A percentile compares a stretch with the other conserved stretches of the same genome.
phyloP scores from a whole-genome alignment of 2,888 invertebrate species.

The Hyles lineata region DNA sequence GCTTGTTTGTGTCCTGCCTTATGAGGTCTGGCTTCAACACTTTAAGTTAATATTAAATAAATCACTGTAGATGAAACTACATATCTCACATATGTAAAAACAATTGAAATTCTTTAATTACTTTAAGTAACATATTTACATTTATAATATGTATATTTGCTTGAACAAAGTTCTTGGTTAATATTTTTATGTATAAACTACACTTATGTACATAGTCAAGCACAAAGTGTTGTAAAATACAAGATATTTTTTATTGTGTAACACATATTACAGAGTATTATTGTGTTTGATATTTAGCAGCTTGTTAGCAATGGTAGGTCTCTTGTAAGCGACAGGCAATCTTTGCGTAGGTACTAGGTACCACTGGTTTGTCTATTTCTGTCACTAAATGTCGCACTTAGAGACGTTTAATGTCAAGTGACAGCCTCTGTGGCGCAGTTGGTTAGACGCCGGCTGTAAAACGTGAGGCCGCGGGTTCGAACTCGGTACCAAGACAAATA shows the following conservation, averaged over 20 bases:
- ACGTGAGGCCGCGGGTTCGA: too few species aligned
- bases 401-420: too few species aligned
- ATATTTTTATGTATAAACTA: conserved; percentile 54
- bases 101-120: conserved; percentile 30
- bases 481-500: too few species aligned
- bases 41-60: conserved; percentile 13
- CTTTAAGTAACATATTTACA: conserved; percentile 41
- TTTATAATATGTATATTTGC: conserved; percentile 66
- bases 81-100: conserved; percentile 45
- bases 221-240: conserved; percentile 72
- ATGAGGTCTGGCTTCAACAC: background rate
- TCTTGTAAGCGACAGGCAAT: background rate
- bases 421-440: too few species aligned
- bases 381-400: too few species aligned
- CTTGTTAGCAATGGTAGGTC: background rate
- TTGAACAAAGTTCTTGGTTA: conserved; percentile 74
- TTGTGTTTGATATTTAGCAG: conserved; percentile 47
- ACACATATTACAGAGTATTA: conserved; percentile 55
- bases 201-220: conserved; percentile 62
- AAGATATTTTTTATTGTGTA: conserved; percentile 49
- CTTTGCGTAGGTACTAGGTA: background rate
- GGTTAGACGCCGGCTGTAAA: too few species aligned
- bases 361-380: background rate
- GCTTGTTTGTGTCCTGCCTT: too few species aligned
- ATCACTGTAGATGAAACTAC: conserved; percentile 42